Base-by-base conservation (phyloP, 2,888 invertebrate species). In the Hirtodrosophila cameraria region DNA sequence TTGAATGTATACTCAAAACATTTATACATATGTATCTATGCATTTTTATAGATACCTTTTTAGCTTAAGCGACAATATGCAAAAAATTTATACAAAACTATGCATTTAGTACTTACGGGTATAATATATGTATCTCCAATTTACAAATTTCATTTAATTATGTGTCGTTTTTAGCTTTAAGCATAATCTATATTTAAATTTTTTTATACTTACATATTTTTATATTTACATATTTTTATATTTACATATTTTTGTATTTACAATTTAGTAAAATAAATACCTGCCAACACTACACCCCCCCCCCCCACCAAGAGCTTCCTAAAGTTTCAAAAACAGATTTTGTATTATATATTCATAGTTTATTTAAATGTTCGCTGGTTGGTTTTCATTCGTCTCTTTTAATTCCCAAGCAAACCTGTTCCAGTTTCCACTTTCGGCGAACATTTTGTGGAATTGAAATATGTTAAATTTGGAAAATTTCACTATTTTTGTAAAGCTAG, bases 61-160 rank as follows among this genome's bases (percentile, higher is more conserved):
- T 66, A 71, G 58, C 3, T 12, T 71, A 75, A 67, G 70, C 53
- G 46, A 33, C 35, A 48, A 65, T 52, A 39, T 50, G 67, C 67
- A 69, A 55, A 63, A 35, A 49, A 31, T 54, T 58, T 41, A 59
- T n/a, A n/a, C n/a, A n/a, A 45, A 31, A 16, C 31, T 7, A 38
- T 45, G 57, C 46, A 58, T 58, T 48, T 58, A 66, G 53, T 54
- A 66, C 53, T 39, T 33, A 15, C 36, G 25, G 15, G 2, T 20
- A 53, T 3, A 18, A 27, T 16, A 23, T 23, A 6, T 23, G 23
- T 8, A 23, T 6, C 23, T 23, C 6, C n/a, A 27, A 9, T 25
- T n/a, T 18, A 3, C 25, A 15, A 27, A 27, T 27, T 7, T 23
- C 23, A 25, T 15, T 27, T 27, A 9, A 12, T 39, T n/a, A 6